Evolutionary conservation across 2,888 invertebrate species (phyloP), one percentile per base, ranked within the genome.

Genomic region (Epiblema foenella): DNA sequence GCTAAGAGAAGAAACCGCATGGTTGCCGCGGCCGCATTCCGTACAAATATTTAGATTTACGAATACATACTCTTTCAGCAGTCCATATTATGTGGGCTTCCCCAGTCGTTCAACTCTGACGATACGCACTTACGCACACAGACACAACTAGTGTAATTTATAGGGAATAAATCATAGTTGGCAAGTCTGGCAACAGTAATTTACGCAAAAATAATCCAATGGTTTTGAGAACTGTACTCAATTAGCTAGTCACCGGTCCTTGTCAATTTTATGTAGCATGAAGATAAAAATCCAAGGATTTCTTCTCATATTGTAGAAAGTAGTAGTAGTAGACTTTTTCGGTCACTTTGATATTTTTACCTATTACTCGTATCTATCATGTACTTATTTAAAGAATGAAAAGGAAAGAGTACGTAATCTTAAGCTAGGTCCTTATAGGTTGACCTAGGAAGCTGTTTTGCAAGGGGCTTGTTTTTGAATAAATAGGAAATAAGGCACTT

Each of bases 1-100:
- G 58, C 59, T 59, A 65, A 65, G 20, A 65, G 65, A 12, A 18
- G 58, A 65, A n/a, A 65, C 42, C 52, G 51, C 54, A 68, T 15
- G 52, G 60, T 52, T 39, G 33, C 69, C 63, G n/a, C 37, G 51
- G 33, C 69, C 63, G n/a, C 37, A 57, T 69, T 69, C 29, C 51
- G 24, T 15, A 1, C 7, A 68, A 62, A 68, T 51, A 60, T 60
- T 68, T 52, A 68, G 54, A 33, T 24, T 4, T 24, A 24, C 24
- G 1, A 24, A 24, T 33, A 52, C 11, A 24, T 39, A 67, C 39
- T 60, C 59, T 15, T 59, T 15, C 54, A 9, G 24, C 29, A 46
- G 42, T 15, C 2, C 12, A 12, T 12, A 12, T 1, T 15, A 8
- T 15, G 8, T 17, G 69, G 64, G 37, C 29, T 64, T 69, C 58